Percentiles rank a stretch among this genome's conserved stretches.
Evolutionary conservation across 2,888 invertebrate species (phyloP).

Genomic region (Caenorhabditis becei): DNA sequence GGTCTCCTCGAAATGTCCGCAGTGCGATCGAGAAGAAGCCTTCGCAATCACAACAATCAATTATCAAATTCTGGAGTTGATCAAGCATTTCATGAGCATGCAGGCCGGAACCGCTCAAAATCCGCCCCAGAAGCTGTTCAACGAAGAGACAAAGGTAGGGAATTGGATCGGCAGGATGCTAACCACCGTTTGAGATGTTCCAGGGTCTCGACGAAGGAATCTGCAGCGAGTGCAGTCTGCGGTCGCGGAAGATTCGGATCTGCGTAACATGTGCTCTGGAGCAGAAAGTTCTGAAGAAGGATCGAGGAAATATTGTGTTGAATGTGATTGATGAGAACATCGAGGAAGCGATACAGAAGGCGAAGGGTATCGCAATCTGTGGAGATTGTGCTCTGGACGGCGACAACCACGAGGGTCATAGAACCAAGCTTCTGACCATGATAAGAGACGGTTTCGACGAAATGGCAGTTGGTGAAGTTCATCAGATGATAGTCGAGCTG

Average conservation of each 20-base stretch:
- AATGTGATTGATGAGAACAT: constrained; percentile 5
- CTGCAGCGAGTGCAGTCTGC: constrained; percentile 34
- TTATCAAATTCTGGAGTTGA: constrained; percentile 55
- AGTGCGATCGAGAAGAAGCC: constrained; percentile 60
- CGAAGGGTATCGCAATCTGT: constrained; percentile 43
- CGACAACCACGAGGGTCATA: constrained; percentile 36
- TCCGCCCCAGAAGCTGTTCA: neutral
- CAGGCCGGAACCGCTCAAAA: too few species aligned
- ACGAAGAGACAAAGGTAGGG: neutral
- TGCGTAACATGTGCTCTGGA: constrained; percentile 33
- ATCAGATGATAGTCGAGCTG: neutral
- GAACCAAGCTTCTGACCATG: constrained; percentile 28
- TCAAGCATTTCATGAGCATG: constrained; percentile 45
- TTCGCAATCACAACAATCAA: constrained; percentile 58
- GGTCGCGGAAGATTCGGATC: constrained; percentile 36
- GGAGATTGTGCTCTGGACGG: constrained; percentile 58
- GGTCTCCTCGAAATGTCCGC: constrained; percentile 58
- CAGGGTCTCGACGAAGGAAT: constrained; percentile 44
- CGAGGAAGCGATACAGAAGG: constrained; percentile 20
- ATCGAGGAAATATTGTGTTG: constrained; percentile 13
- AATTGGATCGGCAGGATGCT: too few species aligned
- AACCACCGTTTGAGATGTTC: neutral
- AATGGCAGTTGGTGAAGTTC: neutral
- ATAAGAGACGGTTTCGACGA: constrained; percentile 29
- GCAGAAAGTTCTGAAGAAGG: constrained; percentile 4